Conservation (phyloP, 1,140 invertebrate species). For the Dreissena polymorpha region DNA sequence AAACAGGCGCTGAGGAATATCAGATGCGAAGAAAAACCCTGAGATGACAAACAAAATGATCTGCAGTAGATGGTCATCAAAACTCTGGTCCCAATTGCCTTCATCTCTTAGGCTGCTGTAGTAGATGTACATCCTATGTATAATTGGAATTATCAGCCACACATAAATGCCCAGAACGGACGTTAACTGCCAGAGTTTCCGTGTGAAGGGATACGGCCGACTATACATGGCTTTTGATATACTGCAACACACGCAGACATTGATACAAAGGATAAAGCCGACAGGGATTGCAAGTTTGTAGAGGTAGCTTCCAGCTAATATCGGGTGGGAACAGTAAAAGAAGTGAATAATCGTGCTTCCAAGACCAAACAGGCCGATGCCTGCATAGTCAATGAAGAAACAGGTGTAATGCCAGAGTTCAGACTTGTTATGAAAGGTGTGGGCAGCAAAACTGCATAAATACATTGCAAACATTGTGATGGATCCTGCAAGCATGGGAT, state of each 20-base stretch:
- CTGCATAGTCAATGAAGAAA: slow-evolving; percentile 78
- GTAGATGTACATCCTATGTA: slow-evolving; percentile 65
- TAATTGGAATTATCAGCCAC: slow-evolving; percentile 75
- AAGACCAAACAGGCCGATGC: slow-evolving; percentile 77
- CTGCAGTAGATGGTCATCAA: slow-evolving; percentile 72
- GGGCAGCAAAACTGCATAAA: slow-evolving; percentile 72
- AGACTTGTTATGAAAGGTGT: slow-evolving; percentile 76
- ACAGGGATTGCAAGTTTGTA: slow-evolving; percentile 67
- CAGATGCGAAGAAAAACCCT: slow-evolving; percentile 77
- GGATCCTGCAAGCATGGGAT: slow-evolving; percentile 72
- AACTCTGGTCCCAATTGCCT: slow-evolving; percentile 67
- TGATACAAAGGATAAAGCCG: slow-evolving; percentile 67
- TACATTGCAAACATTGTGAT: slow-evolving; percentile 74
- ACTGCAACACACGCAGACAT: slow-evolving; percentile 71
- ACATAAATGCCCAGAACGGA: slow-evolving; percentile 73
- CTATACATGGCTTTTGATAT: slow-evolving; percentile 72
- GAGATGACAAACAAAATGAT: slow-evolving; percentile 75
- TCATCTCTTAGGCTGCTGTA: slow-evolving; percentile 34
- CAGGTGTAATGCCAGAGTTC: slow-evolving; percentile 76
- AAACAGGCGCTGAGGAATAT: slow-evolving; percentile 77
- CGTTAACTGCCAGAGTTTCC: slow-evolving; percentile 76
- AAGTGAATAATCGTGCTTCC: slow-evolving; percentile 77
- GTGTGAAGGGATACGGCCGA: slow-evolving; percentile 75
- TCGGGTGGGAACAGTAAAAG: slow-evolving; percentile 71
- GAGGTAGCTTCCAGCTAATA: slow-evolving; percentile 58